phyloP scores from a whole-genome alignment of 2,888 invertebrate species.

The Omphaloscelis lunosa region DNA sequence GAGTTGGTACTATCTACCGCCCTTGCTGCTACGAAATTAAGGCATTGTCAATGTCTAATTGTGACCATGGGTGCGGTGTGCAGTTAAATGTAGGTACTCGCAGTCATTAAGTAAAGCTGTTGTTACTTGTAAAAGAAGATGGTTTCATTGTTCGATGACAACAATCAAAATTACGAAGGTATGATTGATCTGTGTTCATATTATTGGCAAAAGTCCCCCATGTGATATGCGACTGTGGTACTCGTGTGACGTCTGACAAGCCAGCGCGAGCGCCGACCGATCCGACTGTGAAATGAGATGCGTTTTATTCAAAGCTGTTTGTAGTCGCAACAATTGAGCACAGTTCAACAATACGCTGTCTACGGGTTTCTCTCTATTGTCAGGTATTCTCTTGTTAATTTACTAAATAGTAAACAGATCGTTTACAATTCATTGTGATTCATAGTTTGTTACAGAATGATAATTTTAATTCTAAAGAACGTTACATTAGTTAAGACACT shows the following conservation, averaged over 20 bases:
- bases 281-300: conserved; percentile 32
- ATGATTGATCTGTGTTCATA: background rate
- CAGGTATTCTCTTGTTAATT: conserved; percentile 34
- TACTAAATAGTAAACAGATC: conserved; percentile 30
- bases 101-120: background rate
- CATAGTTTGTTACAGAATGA: conserved; percentile 5
- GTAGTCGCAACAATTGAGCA: conserved; percentile 26
- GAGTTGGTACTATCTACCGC: conserved; percentile 65
- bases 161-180: background rate
- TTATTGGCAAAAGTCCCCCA: background rate
- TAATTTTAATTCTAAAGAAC: background rate
- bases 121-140: background rate
- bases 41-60: too few relatives aligned
- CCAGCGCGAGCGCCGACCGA: background rate
- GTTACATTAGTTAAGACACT: background rate
- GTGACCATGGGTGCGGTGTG: too few relatives aligned
- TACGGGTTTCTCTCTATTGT: conserved; percentile 28
- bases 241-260: background rate
- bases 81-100: background rate
- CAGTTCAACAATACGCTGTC: conserved; percentile 31
- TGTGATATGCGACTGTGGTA: background rate
- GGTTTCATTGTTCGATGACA: background rate
- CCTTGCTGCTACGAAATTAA: background rate
- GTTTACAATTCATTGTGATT: conserved; percentile 41
- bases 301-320: conserved; percentile 29